Evolutionary conservation across 1,140 invertebrate species (phyloP).

Genomic region (Globodera rostochiensis): DNA sequence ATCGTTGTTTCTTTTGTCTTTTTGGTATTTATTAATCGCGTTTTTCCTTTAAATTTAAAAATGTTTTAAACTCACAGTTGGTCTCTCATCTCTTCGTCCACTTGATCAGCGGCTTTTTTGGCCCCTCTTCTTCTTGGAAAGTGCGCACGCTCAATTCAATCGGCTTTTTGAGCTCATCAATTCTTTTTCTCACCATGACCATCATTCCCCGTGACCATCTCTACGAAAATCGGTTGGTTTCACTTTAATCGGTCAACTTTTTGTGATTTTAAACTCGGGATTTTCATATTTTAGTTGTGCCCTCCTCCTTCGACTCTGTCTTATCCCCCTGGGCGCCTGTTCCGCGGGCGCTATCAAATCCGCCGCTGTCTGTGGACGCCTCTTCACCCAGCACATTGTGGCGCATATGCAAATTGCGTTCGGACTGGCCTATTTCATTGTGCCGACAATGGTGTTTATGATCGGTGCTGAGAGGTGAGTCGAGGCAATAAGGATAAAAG

Average conservation of each 20-base stretch:
- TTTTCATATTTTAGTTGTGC: constrained; percentile 13
- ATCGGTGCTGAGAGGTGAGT: constrained; percentile 37
- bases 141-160: constrained; percentile 40
- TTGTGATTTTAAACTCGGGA: neutral
- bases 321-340: constrained; percentile 42
- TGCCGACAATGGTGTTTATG: constrained; percentile 42
- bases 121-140: constrained; percentile 27
- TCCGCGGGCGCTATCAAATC: constrained; percentile 41
- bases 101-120: constrained; percentile 12
- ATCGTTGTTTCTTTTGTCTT: constrained; percentile 18
- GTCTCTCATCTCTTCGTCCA: constrained; percentile 6
- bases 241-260: constrained; percentile 1
- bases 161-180: constrained; percentile 29
- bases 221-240: constrained; percentile 16
- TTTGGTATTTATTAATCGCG: constrained; percentile 20
- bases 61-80: neutral
- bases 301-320: constrained; percentile 27
- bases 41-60: constrained; percentile 14
- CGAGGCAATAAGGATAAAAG: neutral
- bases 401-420: constrained; percentile 41
- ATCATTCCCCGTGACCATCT: constrained; percentile 26
- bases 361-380: constrained; percentile 41
- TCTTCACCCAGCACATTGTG: constrained; percentile 46
- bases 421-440: constrained; percentile 35
- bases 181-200: constrained; percentile 38